Conservation (phyloP, 2,113 vertebrate genomes). For the Scomber scombrus region DNA sequence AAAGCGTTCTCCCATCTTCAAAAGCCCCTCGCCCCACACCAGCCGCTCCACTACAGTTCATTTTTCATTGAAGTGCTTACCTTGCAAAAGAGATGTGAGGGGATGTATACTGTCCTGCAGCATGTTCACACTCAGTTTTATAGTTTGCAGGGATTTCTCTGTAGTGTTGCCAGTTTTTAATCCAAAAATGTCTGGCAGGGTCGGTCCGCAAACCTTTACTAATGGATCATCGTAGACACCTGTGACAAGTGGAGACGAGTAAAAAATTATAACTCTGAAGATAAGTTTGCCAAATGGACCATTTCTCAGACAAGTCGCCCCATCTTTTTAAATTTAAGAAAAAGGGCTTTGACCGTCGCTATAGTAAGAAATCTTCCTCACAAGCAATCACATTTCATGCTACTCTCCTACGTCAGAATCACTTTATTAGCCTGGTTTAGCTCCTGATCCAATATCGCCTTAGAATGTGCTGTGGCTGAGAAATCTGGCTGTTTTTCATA, state of each 20-base stretch:
- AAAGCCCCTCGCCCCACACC: not conserved
- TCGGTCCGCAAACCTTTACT: slow-evolving; percentile 21
- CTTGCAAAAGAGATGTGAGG: slow-evolving; percentile 62
- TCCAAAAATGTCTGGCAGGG: slow-evolving; percentile 8
- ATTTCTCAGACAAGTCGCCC: not conserved
- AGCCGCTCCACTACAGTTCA: not conserved
- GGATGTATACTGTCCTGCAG: slow-evolving; percentile 49
- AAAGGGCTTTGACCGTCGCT: slow-evolving; percentile 15
- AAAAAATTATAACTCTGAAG: not conserved
- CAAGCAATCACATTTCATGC: slow-evolving; percentile 50
- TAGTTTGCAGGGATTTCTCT: slow-evolving; percentile 51
- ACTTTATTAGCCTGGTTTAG: slow-evolving; percentile 54
- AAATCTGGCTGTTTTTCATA: slow-evolving; percentile 52
- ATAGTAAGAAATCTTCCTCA: slow-evolving; percentile 18
- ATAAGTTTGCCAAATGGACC: not conserved
- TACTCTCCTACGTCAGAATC: slow-evolving; percentile 33
- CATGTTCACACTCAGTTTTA: slow-evolving; percentile 46
- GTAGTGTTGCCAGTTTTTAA: slow-evolving; percentile 13
- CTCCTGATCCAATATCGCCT: slow-evolving; percentile 34
- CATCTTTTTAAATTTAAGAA: not conserved
- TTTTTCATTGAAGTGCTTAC: slow-evolving; percentile 57
- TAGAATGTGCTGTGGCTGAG: slow-evolving; percentile 6
- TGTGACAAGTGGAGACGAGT: slow-evolving; percentile 19
- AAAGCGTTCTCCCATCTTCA: slow-evolving; percentile 35
- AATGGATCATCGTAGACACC: not conserved